Percentiles rank a stretch among this genome's conserved stretches.
Evolutionary conservation across 2,888 invertebrate genomes (phyloP).

Genomic region (Plemyria rubiginata): DNA sequence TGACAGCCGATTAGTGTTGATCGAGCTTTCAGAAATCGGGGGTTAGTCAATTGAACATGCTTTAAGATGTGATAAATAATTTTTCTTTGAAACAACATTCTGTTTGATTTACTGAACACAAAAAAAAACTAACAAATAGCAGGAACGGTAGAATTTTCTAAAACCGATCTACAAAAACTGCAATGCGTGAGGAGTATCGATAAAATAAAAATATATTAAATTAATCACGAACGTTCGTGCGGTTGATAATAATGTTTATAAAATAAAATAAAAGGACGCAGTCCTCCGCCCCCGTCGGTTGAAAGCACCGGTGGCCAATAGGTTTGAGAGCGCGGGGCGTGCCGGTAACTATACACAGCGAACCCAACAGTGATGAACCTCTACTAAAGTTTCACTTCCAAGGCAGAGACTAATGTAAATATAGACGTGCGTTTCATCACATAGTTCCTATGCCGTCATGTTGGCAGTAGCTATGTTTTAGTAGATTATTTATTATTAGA

Average conservation of each 20-base stretch:
- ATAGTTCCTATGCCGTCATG: no score
- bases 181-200: conserved; percentile 69
- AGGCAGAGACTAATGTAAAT: neutral
- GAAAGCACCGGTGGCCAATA: conserved; percentile 59
- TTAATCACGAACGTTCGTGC: conserved; percentile 73
- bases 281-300: conserved; percentile 52
- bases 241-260: conserved; percentile 59
- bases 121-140: neutral
- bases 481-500: no score
- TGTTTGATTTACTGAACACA: neutral
- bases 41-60: conserved; percentile 4
- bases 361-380: neutral
- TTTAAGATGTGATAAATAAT: neutral
- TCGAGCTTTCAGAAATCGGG: no score
- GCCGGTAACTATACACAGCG: conserved; percentile 38
- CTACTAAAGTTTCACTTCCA: conserved; percentile 8
- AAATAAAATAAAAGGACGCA: conserved; percentile 55
- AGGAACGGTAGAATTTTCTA: conserved; percentile 10
- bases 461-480: no score
- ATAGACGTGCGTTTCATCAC: no score
- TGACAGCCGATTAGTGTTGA: no score
- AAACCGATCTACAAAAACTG: conserved; percentile 54
- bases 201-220: conserved; percentile 78
- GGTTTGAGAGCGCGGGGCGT: conserved; percentile 52
- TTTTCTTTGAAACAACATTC: neutral